Percentiles rank a stretch among this genome's conserved stretches.
phyloP scores from a whole-genome alignment of 2,888 invertebrate species.

The Selenia dentaria region DNA sequence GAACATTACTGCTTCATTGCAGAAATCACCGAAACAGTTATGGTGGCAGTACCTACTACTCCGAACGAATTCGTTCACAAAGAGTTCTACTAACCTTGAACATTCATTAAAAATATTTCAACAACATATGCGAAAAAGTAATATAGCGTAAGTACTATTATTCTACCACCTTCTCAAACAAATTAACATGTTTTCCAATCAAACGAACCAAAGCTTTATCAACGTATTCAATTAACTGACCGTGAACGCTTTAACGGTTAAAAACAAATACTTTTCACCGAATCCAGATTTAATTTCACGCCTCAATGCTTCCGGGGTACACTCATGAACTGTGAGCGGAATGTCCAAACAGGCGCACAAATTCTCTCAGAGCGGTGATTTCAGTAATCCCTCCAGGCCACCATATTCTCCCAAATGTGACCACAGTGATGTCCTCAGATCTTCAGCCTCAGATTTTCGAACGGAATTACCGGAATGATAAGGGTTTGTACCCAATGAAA shows the following conservation, averaged over 20 bases:
- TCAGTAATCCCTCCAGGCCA: conserved; percentile 51
- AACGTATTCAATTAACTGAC: conserved; percentile 30
- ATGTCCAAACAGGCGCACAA: conserved; percentile 42
- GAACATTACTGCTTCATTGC: too few species aligned
- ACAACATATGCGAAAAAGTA: too few species aligned
- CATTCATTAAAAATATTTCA: too few species aligned
- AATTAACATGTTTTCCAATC: conserved; percentile 1
- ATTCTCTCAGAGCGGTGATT: conserved; percentile 6
- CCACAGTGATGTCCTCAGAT: conserved; percentile 30
- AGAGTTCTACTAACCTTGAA: too few species aligned
- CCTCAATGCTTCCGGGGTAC: conserved; percentile 37
- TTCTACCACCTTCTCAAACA: neutral
- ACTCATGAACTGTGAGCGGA: conserved; percentile 35
- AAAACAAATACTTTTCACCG: conserved; percentile 42
- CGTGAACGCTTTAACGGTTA: conserved; percentile 26
- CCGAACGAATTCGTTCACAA: too few species aligned
- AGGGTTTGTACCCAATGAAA: neutral
- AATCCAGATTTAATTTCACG: conserved; percentile 48
- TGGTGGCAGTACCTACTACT: too few species aligned
- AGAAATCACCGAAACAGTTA: too few species aligned
- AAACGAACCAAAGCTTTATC: conserved; percentile 7
- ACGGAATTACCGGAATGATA: conserved; percentile 31
- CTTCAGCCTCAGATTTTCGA: conserved; percentile 42
- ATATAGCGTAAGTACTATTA: too few species aligned
- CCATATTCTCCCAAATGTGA: conserved; percentile 49